Evolutionary conservation across 2,888 invertebrate species (phyloP), one percentile per base, ranked within the genome.

Genomic region (Lepetodrilus schrolli): DNA sequence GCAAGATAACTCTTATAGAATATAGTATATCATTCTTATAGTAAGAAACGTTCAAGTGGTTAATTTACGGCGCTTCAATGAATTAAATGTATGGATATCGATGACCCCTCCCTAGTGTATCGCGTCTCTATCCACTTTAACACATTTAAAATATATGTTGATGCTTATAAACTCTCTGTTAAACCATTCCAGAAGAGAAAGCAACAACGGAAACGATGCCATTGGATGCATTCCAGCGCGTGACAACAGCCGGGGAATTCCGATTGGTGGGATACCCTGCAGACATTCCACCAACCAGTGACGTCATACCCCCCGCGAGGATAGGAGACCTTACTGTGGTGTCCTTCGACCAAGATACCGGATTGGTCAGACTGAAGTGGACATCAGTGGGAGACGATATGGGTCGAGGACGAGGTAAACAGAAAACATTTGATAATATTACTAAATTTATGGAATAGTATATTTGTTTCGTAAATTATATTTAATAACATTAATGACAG

Each of bases 381-480:
- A 79, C 75, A 10, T 77, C 82, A 13, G 82, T 82, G 4, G 82
- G 82, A 4, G 78, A 73, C 30, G 82, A 82, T 51, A 73, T 80
- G 73, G 78, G 78, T 49, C 73, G 74, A 37, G 82, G 82, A 0
- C 72, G 38, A 71, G 82, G 82, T 82, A 49, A 47, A 37, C n/a
- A n/a, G n/a, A n/a, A n/a, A n/a, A n/a, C n/a, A n/a, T n/a, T n/a
- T n/a, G n/a, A n/a, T n/a, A n/a, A n/a, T n/a, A n/a, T n/a, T n/a
- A n/a, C n/a, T n/a, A n/a, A n/a, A n/a, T n/a, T n/a, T n/a, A n/a
- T n/a, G n/a, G n/a, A n/a, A n/a, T n/a, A n/a, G n/a, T n/a, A n/a
- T n/a, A n/a, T n/a, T n/a, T n/a, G n/a, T n/a, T n/a, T n/a, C n/a
- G n/a, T n/a, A n/a, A n/a, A n/a, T n/a, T n/a, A n/a, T n/a, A n/a